Percentiles rank a stretch among this genome's conserved stretches.
Conservation (phyloP, 2,888 invertebrate genomes). For the Chrysotoxum bicinctum region DNA sequence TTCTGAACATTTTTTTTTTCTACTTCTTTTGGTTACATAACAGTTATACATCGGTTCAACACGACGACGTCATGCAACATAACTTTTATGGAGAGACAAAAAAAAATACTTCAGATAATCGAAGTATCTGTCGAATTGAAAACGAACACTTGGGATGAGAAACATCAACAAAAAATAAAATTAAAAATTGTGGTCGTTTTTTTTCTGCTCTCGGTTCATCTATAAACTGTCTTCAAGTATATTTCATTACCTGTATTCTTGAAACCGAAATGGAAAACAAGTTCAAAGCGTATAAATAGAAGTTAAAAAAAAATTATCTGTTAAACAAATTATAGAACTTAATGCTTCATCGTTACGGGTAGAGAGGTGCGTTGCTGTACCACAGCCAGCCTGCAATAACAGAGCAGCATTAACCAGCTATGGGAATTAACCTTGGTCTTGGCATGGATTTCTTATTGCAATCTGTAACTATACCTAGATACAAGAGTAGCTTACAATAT, state of each 20-base stretch:
- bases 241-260: constrained; percentile 53
- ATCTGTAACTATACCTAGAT: constrained; percentile 6
- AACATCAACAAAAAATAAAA: neutral
- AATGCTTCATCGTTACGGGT: constrained; percentile 42
- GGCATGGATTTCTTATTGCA: constrained; percentile 68
- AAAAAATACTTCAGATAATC: constrained; percentile 31
- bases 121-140: constrained; percentile 49
- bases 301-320: constrained; percentile 7
- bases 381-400: constrained; percentile 31
- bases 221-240: neutral
- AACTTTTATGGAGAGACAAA: constrained; percentile 23
- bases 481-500: constrained; percentile 60
- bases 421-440: constrained; percentile 73
- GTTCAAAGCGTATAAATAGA: constrained; percentile 63
- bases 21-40: constrained; percentile 56
- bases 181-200: neutral
- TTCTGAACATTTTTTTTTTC: constrained; percentile 23
- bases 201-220: constrained; percentile 7
- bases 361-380: constrained; percentile 17
- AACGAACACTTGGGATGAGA: constrained; percentile 21
- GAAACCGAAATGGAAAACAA: constrained; percentile 57
- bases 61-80: constrained; percentile 47
- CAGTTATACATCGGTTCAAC: constrained; percentile 32
- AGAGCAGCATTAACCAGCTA: constrained; percentile 31
- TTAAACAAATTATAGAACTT: constrained; percentile 65